Evolutionary conservation across 2,888 invertebrate species (phyloP).

Genomic region (Caenorhabditis sulstoni): DNA sequence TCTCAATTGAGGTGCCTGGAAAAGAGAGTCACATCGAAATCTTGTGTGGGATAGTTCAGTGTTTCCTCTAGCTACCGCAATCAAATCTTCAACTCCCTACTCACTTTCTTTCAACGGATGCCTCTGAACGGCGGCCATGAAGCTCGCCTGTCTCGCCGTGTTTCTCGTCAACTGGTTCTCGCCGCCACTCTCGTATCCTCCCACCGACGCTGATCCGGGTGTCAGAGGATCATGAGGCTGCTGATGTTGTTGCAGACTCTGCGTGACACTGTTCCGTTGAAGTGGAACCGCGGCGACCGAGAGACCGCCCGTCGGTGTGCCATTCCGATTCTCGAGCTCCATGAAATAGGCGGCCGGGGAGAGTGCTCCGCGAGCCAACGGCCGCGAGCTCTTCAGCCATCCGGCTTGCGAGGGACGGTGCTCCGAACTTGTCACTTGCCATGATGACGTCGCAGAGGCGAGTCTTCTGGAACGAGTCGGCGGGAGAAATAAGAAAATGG

Average conservation of each 20-base stretch:
- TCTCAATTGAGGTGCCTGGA: constrained; percentile 20
- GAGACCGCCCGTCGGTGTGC: constrained; percentile 18
- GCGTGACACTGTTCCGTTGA: no score
- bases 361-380: constrained; percentile 54
- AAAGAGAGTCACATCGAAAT: not conserved
- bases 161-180: constrained; percentile 20
- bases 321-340: constrained; percentile 48
- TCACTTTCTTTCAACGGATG: constrained; percentile 53
- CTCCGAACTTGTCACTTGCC: constrained; percentile 52
- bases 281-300: constrained; percentile 28
- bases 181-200: not conserved
- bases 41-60: no score
- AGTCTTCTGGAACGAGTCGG: constrained; percentile 33
- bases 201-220: not conserved
- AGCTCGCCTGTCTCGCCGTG: constrained; percentile 66
- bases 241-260: no score
- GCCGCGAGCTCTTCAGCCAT: constrained; percentile 53
- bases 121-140: constrained; percentile 64
- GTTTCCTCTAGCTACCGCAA: no score
- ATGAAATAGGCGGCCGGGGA: constrained; percentile 57
- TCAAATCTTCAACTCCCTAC: no score
- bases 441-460: constrained; percentile 34
- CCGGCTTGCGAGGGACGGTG: constrained; percentile 49
- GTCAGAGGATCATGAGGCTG: no score
- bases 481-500: not conserved